These are phyloP conservation scores for Apodemia mormo DNA, from an alignment of 2,888 invertebrate genomes.

Conservation along the genomic window DNA sequence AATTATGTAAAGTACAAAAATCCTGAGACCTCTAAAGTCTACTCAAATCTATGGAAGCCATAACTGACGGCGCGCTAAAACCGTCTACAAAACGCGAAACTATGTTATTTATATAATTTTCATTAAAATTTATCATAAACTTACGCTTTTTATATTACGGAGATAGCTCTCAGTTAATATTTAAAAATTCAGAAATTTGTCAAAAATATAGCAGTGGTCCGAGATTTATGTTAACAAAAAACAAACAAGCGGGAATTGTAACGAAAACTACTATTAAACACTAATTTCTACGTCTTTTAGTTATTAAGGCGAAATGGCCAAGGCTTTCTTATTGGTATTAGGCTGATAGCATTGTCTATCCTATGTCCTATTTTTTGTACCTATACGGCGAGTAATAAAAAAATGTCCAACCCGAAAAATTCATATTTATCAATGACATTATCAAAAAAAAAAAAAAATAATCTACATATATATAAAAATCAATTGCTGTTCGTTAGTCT, in stretches of 20 bases:
- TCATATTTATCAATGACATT: too few species aligned
- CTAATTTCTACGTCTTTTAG: constrained; percentile 13
- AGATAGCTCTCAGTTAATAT: constrained; percentile 67
- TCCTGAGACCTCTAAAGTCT: constrained; percentile 48
- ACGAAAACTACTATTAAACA: background rate
- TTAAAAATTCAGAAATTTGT: constrained; percentile 63
- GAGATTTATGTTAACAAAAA: constrained; percentile 45
- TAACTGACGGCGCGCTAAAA: constrained; percentile 57
- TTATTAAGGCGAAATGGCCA: background rate
- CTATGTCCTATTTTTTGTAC: too few species aligned
- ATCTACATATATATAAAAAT: too few species aligned
- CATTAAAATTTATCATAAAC: constrained; percentile 47
- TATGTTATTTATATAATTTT: constrained; percentile 40
- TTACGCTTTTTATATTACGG: constrained; percentile 55
- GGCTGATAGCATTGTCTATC: background rate
- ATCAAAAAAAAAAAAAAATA: too few species aligned
- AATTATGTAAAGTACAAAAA: constrained; percentile 67
- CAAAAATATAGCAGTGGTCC: constrained; percentile 74
- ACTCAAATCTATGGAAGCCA: constrained; percentile 78
- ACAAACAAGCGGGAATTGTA: background rate
- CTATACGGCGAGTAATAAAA: too few species aligned
- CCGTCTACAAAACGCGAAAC: constrained; percentile 57
- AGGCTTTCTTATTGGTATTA: background rate
- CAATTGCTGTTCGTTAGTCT: too few species aligned
- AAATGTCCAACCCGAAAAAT: too few species aligned